A percentile compares a stretch with the other conserved stretches of the same genome.
These are phyloP conservation scores for Mormyrus proboscirostris DNA, from an alignment of 2,797 vertebrate genomes.

Conservation along the genomic window DNA sequence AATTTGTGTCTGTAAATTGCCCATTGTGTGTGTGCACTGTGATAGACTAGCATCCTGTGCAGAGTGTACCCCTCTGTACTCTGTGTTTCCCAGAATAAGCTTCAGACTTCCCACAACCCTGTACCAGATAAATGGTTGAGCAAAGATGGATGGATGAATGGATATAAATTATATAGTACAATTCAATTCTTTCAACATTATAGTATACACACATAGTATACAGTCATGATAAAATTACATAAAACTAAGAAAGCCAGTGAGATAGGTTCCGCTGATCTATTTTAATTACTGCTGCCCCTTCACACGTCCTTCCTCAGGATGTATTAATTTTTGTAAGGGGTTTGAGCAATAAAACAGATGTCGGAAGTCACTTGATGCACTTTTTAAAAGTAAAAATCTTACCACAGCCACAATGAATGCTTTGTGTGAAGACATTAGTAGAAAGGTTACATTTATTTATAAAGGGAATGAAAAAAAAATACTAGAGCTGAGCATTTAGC, in stretches of 20 bases:
- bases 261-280: background rate
- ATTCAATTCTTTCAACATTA: background rate
- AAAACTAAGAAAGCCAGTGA: background rate
- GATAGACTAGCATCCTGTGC: background rate
- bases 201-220: background rate
- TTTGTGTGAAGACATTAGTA: background rate
- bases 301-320: slow-evolving; percentile 1
- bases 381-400: background rate
- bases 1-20: background rate
- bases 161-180: background rate
- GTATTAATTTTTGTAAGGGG: slow-evolving; percentile 10
- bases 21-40: background rate
- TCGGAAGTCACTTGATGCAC: background rate
- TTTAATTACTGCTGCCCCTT: background rate
- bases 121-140: background rate
- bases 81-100: background rate
- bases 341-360: slow-evolving; percentile 7
- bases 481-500: background rate
- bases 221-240: background rate
- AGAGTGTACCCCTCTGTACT: background rate
- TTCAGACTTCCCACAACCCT: background rate
- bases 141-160: background rate
- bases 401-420: background rate
- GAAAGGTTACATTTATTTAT: background rate
- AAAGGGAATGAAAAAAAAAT: background rate